Evolutionary conservation across 2,888 invertebrate genomes (phyloP), one percentile per base, ranked within the genome.

Genomic region (Resseliella maxima): DNA sequence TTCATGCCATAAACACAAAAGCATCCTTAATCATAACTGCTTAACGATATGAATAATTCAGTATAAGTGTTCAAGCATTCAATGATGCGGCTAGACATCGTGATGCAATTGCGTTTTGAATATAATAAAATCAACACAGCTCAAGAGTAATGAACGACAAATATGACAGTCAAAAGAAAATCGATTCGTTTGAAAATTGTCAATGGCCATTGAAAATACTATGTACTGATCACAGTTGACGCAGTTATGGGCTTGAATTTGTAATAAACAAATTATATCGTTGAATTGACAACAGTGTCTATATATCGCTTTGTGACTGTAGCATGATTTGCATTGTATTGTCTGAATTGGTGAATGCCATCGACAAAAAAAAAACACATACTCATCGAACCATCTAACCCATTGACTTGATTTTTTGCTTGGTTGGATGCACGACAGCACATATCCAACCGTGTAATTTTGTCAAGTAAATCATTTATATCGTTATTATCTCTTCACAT

Each of bases 21-120:
- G 18, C 15, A 5, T 12, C 72, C 72, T 72, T 31, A 72, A 72
- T 72, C 72, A 72, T 72, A 72, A 72, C 72, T 31, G 72, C 31
- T 72, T 31, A 72, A 72, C 72, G 72, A 1, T 31, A 72, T 72
- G 72, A 72, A 72, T 72, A 72, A 72, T 72, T 72, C 35, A 72
- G 31, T 15, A 15, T 72, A 72, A 72, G 31, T 72, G 72, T 72
- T 72, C 10, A 72, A 31, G 31, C 72, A 72, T 72, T 72, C 31
- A 31, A 72, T 72, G 72, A 35, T 72, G 72, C 72, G 72, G 31
- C 72, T 72, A 72, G 72, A 72, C 72, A 35, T 31, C 72, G 10
- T 72, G 31, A 72, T 72, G 72, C 72, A 72, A 72, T 72, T 72
- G 72, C 35, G 72, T 31, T 31, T 2, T 72, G 15, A n/a, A 31